Evolutionary conservation across 2,797 vertebrate genomes (phyloP), one percentile per base, ranked within the genome.

Genomic region (Sphaeramia orbicularis): DNA sequence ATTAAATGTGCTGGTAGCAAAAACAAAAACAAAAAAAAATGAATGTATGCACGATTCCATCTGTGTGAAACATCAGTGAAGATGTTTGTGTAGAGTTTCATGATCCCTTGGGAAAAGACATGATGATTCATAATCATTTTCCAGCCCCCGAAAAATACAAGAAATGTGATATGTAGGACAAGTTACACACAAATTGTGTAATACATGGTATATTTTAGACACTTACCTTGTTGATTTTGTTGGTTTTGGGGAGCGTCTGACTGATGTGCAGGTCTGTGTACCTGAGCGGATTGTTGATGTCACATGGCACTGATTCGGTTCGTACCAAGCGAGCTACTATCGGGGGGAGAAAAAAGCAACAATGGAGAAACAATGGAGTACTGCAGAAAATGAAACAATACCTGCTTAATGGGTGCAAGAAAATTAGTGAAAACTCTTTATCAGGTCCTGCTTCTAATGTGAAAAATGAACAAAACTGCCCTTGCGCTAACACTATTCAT

Each of bases 191-290:
- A 56, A n/a, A 49, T 12, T 53, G 44, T 56, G 41, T 37, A 62
- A 63, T 45, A 7, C 48, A 27, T 2, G 9, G 4, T 43, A 55
- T 41, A 14, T 73, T 65, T 58, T 59, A 43, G 27, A 12, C 32
- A 71, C 95, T 92, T 81, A 98, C 98, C 97, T 99, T 99, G 94
- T 96, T 99, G 93, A 99, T 97, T 89, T 96, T 98, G 95, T 99
- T 99, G 94, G 98, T 99, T 94, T 99, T 99, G 86, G 98, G 98
- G 69, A 99, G 97, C 0, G 97, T 99, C 93, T 99, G 97, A 87
- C 98, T 99, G 94, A 98, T 93, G 87, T 99, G 97, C 90, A 99
- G 94, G 94, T 99, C 97, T 1, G 96, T 96, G 71, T 96, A 99
- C 69, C 97, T 92, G 86, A 99, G 93, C n/a, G 97, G 96, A 90